Evolutionary conservation across 2,113 vertebrate genomes (phyloP), one percentile per base, ranked within the genome.

Genomic region (Rhinolophus sinicus): DNA sequence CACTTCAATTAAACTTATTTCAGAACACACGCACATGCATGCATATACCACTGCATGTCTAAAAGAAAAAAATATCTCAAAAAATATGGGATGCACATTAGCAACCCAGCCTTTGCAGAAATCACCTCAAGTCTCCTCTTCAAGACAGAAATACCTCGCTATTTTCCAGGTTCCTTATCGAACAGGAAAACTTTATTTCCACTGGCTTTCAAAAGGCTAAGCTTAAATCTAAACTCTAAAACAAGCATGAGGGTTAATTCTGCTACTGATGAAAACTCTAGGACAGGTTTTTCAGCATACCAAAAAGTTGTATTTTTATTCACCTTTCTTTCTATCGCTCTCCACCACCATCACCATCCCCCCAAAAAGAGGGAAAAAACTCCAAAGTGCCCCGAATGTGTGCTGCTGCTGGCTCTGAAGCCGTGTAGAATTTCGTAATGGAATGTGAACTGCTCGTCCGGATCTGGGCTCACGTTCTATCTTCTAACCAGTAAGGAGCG

Each of bases 351-450:
- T 15, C 38, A 44, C 12, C 44, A 78, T 40, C 56, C 87, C 85
- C 77, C 75, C 22, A 54, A 96, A 72, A 50, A 87, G 47, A 54
- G 47, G 15, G 56, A 78, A 84, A 89, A 86, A 38, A 88, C 94
- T 87, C 95, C 75, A 40, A 94, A 98, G 95, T 77, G 97, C 95
- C 97, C 97, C 90, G 76, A 95, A 93, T 90, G 95, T 88, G 95
- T 97, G 97, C 97, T 97, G 98, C 98, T 98, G 98, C 98, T 96
- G 98, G 97, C 98, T 98, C 98, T 97, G 98, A 98, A 98, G 98
- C 98, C 98, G 98, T 99, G 99, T 99, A 98, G 99, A 99, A 99
- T 99, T 99, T 99, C 98, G 98, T 99, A 99, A 99, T 99, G 99
- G 99, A 99, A 99, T 99, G 99, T 98, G 98, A 99, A 99, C 99